Conservation (phyloP, 2,888 invertebrate genomes). For the Callyntrura sp. region DNA sequence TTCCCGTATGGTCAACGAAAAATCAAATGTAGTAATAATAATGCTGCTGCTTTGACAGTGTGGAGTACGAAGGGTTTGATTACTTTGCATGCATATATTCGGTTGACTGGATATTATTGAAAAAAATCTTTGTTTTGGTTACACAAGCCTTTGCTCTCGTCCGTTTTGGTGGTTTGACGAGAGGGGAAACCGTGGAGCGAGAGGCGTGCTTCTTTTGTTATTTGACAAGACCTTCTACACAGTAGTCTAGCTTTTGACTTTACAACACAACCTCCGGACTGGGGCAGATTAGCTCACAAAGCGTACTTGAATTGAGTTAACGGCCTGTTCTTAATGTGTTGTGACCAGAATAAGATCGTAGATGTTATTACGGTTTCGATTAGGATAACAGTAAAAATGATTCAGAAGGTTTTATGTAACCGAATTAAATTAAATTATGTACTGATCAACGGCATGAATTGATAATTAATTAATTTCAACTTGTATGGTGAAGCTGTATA, state of each 20-base stretch:
- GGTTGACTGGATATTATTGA: slow-evolving; percentile 44
- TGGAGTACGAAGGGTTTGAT: slow-evolving; percentile 51
- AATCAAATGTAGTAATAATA: slow-evolving; percentile 18
- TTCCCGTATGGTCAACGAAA: slow-evolving; percentile 52
- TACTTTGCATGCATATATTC: slow-evolving; percentile 50
- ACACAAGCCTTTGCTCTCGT: slow-evolving; percentile 63
- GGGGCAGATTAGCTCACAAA: neutral
- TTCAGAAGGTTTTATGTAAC: neutral
- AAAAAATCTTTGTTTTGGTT: slow-evolving; percentile 70
- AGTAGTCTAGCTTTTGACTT: slow-evolving; percentile 15
- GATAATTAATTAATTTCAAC: no score
- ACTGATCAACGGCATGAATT: neutral
- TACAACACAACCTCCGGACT: neutral
- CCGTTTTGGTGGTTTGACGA: slow-evolving; percentile 68
- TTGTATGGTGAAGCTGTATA: neutral
- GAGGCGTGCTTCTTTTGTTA: slow-evolving; percentile 37
- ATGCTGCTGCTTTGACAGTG: slow-evolving; percentile 58
- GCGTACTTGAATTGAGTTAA: neutral
- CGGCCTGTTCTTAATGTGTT: neutral
- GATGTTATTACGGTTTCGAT: no score
- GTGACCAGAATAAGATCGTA: neutral
- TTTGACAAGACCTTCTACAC: slow-evolving; percentile 33
- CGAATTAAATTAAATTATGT: neutral
- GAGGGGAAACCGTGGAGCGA: slow-evolving; percentile 48
- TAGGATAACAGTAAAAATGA: no score